These are phyloP conservation scores for Oeneis ivallda DNA, from an alignment of 2,888 invertebrate species.

Conservation along the genomic window DNA sequence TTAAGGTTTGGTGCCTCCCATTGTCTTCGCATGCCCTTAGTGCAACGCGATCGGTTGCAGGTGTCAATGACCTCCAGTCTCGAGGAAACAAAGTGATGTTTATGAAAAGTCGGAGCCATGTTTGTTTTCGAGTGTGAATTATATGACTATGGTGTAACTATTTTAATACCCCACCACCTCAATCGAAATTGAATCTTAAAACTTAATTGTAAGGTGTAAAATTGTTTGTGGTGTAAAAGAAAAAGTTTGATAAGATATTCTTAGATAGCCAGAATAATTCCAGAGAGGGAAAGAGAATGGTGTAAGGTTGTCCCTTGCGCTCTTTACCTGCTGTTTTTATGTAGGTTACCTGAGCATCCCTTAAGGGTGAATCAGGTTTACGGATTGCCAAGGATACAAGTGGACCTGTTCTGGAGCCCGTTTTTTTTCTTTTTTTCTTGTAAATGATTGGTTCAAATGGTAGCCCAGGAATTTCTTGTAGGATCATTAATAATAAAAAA, in stretches of 20 bases:
- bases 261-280: slow-evolving; percentile 35
- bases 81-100: slow-evolving; percentile 40
- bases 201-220: not conserved
- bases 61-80: slow-evolving; percentile 40
- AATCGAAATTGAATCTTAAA: slow-evolving; percentile 8
- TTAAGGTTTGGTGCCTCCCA: slow-evolving; percentile 3
- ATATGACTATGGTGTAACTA: slow-evolving; percentile 30
- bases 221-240: slow-evolving; percentile 15
- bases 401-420: not conserved
- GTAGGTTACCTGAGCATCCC: slow-evolving; percentile 49
- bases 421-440: slow-evolving; percentile 5
- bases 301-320: slow-evolving; percentile 42
- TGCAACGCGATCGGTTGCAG: slow-evolving; percentile 31
- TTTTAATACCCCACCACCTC: slow-evolving; percentile 19
- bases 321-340: slow-evolving; percentile 54
- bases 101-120: slow-evolving; percentile 34
- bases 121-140: slow-evolving; percentile 40
- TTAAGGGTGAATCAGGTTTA: slow-evolving; percentile 46
- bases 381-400: slow-evolving; percentile 14
- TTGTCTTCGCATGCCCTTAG: not conserved
- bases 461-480: slow-evolving; percentile 1
- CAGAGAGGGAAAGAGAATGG: slow-evolving; percentile 35
- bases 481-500: not conserved
- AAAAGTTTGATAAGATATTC: slow-evolving; percentile 40
- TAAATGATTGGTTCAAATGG: slow-evolving; percentile 2